A percentile compares a stretch with the other conserved stretches of the same genome.
phyloP scores from a whole-genome alignment of 2,888 invertebrate genomes.

The Oeneis ivallda region DNA sequence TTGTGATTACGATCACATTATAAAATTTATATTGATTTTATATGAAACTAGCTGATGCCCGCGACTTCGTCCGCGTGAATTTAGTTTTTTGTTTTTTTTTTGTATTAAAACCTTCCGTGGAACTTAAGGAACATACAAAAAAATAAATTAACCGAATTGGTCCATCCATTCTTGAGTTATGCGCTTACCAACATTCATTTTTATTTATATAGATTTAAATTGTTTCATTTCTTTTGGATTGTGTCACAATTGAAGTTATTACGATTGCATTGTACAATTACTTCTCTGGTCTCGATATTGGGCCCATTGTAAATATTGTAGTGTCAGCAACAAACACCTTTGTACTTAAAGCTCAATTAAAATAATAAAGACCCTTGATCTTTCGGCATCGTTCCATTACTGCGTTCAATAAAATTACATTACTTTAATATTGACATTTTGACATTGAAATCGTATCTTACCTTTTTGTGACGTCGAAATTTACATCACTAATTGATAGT shows the following conservation, averaged over 20 bases:
- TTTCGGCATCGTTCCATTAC: background rate
- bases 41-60: too few species aligned
- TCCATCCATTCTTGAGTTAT: too few species aligned
- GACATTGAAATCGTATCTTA: too few species aligned
- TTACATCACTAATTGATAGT: too few species aligned
- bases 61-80: too few species aligned
- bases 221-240: background rate
- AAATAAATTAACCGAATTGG: too few species aligned
- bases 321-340: constrained; percentile 22
- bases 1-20: constrained; percentile 2
- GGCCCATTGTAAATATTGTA: constrained; percentile 28
- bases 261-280: background rate
- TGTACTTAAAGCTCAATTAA: background rate
- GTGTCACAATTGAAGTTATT: constrained; percentile 1
- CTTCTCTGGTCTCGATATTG: constrained; percentile 12
- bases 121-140: too few species aligned
- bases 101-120: too few species aligned
- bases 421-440: too few species aligned
- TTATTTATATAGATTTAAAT: background rate
- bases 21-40: too few species aligned
- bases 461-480: background rate
- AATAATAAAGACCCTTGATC: background rate
- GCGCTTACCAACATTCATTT: too few species aligned
- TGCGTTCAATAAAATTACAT: background rate
- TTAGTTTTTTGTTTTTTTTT: too few species aligned